phyloP scores from a whole-genome alignment of 2,797 vertebrate species.

The Petrocephalus schoutedeni region DNA sequence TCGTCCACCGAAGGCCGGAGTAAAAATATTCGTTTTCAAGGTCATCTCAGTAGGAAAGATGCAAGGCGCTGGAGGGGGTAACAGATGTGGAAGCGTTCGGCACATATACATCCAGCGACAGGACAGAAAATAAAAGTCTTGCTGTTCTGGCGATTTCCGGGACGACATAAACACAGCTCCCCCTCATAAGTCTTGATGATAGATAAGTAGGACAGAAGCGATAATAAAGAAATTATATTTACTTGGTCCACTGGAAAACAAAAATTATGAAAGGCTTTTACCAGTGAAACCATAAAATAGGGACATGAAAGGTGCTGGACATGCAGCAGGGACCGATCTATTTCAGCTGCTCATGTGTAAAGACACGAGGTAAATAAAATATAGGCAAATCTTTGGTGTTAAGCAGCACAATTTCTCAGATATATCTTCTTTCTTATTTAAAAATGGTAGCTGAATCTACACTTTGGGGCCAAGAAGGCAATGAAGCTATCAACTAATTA shows the following conservation, averaged over 20 bases:
- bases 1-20: background rate
- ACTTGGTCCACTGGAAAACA: background rate
- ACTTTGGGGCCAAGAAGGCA: conserved; percentile 66
- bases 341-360: conserved; percentile 40
- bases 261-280: background rate
- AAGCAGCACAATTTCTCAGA: conserved; percentile 46
- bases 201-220: background rate
- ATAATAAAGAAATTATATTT: background rate
- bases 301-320: conserved; percentile 38
- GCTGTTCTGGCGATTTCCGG: background rate
- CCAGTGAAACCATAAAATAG: background rate
- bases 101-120: background rate
- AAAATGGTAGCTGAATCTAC: conserved; percentile 48
- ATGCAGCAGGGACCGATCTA: conserved; percentile 34
- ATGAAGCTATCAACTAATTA: conserved; percentile 85
- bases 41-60: background rate
- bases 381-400: conserved; percentile 38
- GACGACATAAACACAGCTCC: background rate
- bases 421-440: conserved; percentile 49
- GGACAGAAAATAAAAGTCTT: background rate
- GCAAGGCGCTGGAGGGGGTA: background rate
- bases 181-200: background rate
- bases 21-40: conserved; percentile 13
- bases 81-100: conserved; percentile 2
- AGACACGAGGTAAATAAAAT: conserved; percentile 47